Evolutionary conservation across 2,113 vertebrate species (phyloP).

Genomic region (Epinephelus moara): DNA sequence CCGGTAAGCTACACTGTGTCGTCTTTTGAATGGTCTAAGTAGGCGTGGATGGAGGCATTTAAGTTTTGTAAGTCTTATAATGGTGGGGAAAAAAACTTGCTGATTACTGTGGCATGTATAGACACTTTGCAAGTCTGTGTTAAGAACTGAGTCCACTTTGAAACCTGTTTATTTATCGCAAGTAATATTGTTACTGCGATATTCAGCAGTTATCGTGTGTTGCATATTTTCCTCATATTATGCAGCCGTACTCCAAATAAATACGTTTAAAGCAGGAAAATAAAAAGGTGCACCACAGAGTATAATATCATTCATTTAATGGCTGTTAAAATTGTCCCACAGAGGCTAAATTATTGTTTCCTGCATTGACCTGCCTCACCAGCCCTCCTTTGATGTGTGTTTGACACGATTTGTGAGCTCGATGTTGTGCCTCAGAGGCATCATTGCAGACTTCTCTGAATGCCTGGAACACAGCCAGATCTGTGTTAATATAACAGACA

Average conservation of each 20-base stretch:
- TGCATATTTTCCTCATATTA: too few relatives aligned
- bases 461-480: background rate
- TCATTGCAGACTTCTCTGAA: conserved; percentile 8
- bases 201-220: too few relatives aligned
- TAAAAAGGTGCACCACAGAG: conserved; percentile 6
- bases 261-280: conserved; percentile 42
- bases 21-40: too few relatives aligned
- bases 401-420: conserved; percentile 46
- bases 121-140: too few relatives aligned
- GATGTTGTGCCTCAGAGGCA: conserved; percentile 14
- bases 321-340: conserved; percentile 23
- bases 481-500: background rate
- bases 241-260: conserved; percentile 27
- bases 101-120: too few relatives aligned
- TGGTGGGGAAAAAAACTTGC: too few relatives aligned
- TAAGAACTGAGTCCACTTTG: too few relatives aligned
- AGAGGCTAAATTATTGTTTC: conserved; percentile 31
- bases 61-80: too few relatives aligned
- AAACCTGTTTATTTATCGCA: too few relatives aligned
- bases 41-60: too few relatives aligned
- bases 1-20: too few relatives aligned
- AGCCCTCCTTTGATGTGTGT: conserved; percentile 56
- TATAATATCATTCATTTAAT: conserved; percentile 36
- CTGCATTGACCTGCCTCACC: conserved; percentile 30
- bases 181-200: too few relatives aligned